phyloP scores from a whole-genome alignment of 2,797 vertebrate species.

The Sebastes reedi region DNA sequence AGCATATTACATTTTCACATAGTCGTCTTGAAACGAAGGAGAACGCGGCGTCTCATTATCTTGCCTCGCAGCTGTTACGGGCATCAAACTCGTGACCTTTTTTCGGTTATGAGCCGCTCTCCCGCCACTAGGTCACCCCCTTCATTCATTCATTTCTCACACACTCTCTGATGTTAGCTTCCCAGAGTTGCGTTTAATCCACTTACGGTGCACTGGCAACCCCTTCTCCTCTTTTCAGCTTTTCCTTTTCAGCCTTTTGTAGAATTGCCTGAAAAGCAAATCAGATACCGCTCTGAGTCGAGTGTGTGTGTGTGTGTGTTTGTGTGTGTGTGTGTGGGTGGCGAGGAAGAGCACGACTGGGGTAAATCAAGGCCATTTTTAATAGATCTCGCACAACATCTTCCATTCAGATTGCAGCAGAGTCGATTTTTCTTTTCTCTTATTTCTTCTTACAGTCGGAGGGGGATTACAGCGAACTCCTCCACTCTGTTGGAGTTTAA shows the following conservation, averaged over 20 bases:
- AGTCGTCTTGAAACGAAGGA: slow-evolving; percentile 21
- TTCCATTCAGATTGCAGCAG: slow-evolving; percentile 9
- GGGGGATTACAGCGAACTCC: slow-evolving; percentile 24
- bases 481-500: slow-evolving; percentile 21
- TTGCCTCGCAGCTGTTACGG: slow-evolving; percentile 58
- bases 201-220: slow-evolving; percentile 52
- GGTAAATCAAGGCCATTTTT: slow-evolving; percentile 50
- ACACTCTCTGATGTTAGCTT: slow-evolving; percentile 56
- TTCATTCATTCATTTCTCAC: slow-evolving; percentile 15
- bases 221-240: slow-evolving; percentile 46
- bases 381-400: slow-evolving; percentile 44
- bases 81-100: slow-evolving; percentile 66
- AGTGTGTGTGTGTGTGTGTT: background rate
- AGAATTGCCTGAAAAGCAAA: slow-evolving; percentile 62
- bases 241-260: slow-evolving; percentile 54
- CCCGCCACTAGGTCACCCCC: slow-evolving; percentile 37
- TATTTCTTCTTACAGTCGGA: background rate
- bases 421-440: slow-evolving; percentile 1
- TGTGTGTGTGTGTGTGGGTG: background rate
- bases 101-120: slow-evolving; percentile 47
- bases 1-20: slow-evolving; percentile 72
- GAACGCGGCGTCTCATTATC: slow-evolving; percentile 63
- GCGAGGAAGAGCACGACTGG: background rate
- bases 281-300: slow-evolving; percentile 49
- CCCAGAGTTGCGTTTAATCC: slow-evolving; percentile 68